phyloP scores from a whole-genome alignment of 2,797 vertebrate species.

The Prionace glauca region DNA sequence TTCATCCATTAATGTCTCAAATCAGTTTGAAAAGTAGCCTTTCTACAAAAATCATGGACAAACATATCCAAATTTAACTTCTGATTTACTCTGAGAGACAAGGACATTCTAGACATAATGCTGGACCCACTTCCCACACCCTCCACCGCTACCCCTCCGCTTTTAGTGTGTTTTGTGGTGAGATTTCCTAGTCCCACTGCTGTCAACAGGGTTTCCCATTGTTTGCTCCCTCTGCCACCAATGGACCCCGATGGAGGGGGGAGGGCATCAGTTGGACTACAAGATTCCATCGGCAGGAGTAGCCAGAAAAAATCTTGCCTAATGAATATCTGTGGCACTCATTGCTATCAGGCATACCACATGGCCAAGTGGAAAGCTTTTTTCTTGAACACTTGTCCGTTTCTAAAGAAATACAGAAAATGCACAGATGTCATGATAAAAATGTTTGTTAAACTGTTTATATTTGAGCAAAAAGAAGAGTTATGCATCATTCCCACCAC shows the following conservation, averaged over 20 bases:
- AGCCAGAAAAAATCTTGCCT: no score
- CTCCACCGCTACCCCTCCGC: no score
- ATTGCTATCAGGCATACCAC: neutral
- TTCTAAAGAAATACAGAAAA: constrained; percentile 6
- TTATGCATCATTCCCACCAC: neutral
- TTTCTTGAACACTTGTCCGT: neutral
- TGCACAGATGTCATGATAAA: neutral
- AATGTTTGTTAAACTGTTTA: neutral
- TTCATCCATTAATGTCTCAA: neutral
- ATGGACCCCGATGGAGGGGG: no score
- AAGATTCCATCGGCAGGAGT: no score
- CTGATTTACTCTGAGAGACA: neutral
- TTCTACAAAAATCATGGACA: neutral
- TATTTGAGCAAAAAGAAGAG: neutral
- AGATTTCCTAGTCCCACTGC: no score
- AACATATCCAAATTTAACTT: neutral
- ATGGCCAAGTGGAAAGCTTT: neutral
- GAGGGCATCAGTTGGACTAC: no score
- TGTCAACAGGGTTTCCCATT: no score
- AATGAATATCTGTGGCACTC: neutral
- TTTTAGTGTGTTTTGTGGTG: no score
- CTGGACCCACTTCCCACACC: no score
- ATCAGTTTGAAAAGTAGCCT: neutral
- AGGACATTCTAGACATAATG: neutral
- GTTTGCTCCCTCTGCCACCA: no score